Conservation (phyloP, 2,888 invertebrate genomes). For the Drymonia ruficornis region DNA sequence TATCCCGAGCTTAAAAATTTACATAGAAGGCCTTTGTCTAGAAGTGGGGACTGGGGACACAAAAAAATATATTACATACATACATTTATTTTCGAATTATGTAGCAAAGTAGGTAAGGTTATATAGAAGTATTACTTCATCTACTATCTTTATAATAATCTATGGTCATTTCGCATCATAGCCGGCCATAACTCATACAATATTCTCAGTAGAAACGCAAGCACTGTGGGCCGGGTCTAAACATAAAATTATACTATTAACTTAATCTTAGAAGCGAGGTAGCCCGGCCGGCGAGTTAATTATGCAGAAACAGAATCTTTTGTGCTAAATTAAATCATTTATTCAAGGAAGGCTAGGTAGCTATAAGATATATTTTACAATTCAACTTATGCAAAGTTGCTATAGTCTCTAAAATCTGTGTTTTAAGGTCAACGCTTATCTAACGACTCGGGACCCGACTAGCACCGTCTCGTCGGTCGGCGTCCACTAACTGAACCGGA, state of each 20-base stretch:
- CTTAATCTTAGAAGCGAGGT: slow-evolving; percentile 10
- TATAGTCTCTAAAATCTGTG: slow-evolving; percentile 21
- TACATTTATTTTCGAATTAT: no score
- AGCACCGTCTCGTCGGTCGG: no score
- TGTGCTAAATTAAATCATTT: slow-evolving; percentile 18
- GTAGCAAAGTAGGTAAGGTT: no score
- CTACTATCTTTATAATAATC: background rate
- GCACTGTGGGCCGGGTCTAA: background rate
- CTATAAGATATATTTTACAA: slow-evolving; percentile 14
- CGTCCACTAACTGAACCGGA: no score
- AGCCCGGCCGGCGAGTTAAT: slow-evolving; percentile 11
- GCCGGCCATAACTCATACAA: background rate
- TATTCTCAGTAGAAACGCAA: background rate
- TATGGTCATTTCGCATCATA: background rate
- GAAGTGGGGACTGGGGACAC: no score
- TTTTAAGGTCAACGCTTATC: no score
- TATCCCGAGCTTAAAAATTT: no score
- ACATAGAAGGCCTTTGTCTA: no score
- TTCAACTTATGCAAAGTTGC: slow-evolving; percentile 36
- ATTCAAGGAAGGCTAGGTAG: background rate
- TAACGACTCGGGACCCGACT: no score
- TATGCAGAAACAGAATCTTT: slow-evolving; percentile 15
- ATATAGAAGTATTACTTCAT: background rate
- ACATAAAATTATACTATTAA: slow-evolving; percentile 9
- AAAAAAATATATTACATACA: no score